phyloP scores from a whole-genome alignment of 1,140 invertebrate genomes.

The Ceratitis capitata region DNA sequence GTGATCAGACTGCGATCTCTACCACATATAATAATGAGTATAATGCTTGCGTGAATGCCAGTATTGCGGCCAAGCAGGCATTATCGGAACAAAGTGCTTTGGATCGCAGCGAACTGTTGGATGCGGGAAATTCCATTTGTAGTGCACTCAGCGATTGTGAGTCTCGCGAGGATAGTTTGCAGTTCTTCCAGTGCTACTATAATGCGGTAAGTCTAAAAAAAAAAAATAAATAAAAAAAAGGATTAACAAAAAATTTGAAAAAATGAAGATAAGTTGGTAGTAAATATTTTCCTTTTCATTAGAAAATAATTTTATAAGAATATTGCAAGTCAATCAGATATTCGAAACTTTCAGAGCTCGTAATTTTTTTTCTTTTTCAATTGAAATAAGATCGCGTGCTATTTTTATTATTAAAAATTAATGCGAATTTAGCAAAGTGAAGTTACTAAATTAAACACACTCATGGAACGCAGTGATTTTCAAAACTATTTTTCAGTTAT shows the following conservation, averaged over 20 bases:
- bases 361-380: too few relatives aligned
- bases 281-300: too few relatives aligned
- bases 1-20: neutral
- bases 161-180: neutral
- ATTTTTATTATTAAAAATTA: too few relatives aligned
- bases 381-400: too few relatives aligned
- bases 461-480: too few relatives aligned
- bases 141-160: neutral
- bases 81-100: neutral
- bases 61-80: neutral
- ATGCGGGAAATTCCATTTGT: neutral
- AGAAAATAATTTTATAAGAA: too few relatives aligned
- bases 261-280: neutral
- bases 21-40: neutral
- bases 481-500: too few relatives aligned
- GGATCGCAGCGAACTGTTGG: neutral
- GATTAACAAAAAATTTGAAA: too few relatives aligned
- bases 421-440: too few relatives aligned
- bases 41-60: neutral
- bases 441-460: too few relatives aligned
- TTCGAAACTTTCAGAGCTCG: too few relatives aligned
- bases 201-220: neutral
- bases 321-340: too few relatives aligned
- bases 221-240: neutral
- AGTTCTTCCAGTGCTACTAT: neutral